Evolutionary conservation across 2,797 vertebrate genomes (phyloP), one percentile per base, ranked within the genome.

Genomic region (Poecile montanus): DNA sequence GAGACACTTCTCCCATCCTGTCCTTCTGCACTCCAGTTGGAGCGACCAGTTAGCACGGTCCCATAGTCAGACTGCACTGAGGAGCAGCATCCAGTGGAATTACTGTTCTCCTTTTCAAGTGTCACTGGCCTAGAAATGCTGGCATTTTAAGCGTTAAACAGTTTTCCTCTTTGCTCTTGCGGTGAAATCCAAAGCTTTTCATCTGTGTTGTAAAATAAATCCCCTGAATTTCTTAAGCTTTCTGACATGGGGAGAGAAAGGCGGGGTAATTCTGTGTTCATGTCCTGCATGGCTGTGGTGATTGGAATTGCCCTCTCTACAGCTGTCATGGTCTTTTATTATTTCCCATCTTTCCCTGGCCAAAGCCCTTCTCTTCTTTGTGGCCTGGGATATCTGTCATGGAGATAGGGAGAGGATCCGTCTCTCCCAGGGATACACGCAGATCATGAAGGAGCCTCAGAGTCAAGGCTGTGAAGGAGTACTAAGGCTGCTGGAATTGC

Each of bases 201-300:
- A 73, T 79, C 68, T 73, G 14, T 84, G 15, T 73, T 91, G 72
- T 87, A 89, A 90, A 89, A 85, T 70, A 91, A 88, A 85, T 79
- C 45, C 60, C 23, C 25, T 36, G 32, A 91, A 93, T 34, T 86
- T 73, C 66, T 94, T 91, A 86, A 91, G 47, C 66, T 81, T 94
- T 90, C 77, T 94, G 70, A 87, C 36, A 38, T 9, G 30, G 48
- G 21, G 53, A 61, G 45, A 82, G 65, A 82, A 89, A 57, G 62
- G 66, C 23, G 45, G 48, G 65, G 23, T 29, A 36, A 51, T 73
- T 71, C 60, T 73, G 44, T 60, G 21, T 54, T 88, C 8, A 2
- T 38, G 34, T 73, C 36, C 51, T 66, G 23, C 36, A 38, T 1
- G 20, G 20, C 80, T 91, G 23, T 70, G 60, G 25, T 70, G 36